Evolutionary conservation across 2,113 vertebrate species (phyloP), one percentile per base, ranked within the genome.

Genomic region (Ramphastos sulfuratus): DNA sequence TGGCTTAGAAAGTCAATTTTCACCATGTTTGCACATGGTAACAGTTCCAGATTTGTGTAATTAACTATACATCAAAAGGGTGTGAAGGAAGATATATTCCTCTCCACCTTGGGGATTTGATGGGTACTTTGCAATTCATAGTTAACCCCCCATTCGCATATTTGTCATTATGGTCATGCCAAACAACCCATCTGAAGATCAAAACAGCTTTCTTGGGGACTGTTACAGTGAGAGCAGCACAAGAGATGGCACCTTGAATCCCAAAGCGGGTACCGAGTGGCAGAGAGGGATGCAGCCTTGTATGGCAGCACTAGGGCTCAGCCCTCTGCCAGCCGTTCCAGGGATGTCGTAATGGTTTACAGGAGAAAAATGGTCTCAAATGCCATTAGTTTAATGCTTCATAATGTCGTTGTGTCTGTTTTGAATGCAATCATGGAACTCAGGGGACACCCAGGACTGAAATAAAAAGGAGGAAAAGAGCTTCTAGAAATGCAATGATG

Each of bases 371-470:
- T 91, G 73, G 76, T 95, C 93, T 92, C 93, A 90, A 94, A 83
- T 95, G 94, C 94, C 93, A 97, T 96, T 97, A 97, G 94, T 95
- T 95, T 96, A 97, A 96, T 96, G 95, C 85, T 93, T 96, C 91
- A 91, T 97, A 94, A 96, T 95, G 94, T 96, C 56, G 1, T 96
- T 58, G 65, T 84, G 87, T 93, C 93, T 96, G 76, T 90, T 96
- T 96, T 97, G 94, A 96, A 95, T 92, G 94, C 92, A 93, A 94
- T 96, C 91, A 91, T 23, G 0, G 11, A 91, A 75, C 96, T 93
- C 96, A 86, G 56, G 94, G 95, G 94, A 95, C 83, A 82, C 21
- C 73, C 39, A 58, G 37, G 69, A 90, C 88, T 95, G n/a, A 95
- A 96, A 95, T 86, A 91, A 93, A 95, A 87, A 82, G 65, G 59